Conservation (phyloP, 1,140 invertebrate species). For the Whitmania pigra region DNA sequence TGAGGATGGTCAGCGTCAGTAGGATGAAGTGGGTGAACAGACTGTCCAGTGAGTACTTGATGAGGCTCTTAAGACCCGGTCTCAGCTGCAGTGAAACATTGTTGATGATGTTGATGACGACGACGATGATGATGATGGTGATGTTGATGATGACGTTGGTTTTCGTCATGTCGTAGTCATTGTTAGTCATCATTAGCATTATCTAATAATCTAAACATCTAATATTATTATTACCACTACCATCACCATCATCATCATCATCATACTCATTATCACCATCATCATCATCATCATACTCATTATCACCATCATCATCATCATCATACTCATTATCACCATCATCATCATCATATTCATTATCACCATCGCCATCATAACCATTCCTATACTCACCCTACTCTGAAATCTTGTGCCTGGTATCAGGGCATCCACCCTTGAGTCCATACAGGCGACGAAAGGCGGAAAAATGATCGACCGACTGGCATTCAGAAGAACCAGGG, state of each 20-base stretch:
- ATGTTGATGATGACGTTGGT: too few species aligned
- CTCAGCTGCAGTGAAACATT: background rate
- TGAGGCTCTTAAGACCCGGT: background rate
- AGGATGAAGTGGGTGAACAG: slow-evolving; percentile 14
- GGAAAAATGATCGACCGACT: slow-evolving; percentile 16
- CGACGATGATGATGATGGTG: background rate
- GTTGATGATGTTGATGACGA: background rate
- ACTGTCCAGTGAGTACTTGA: background rate
- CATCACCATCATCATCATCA: too few species aligned
- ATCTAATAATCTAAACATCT: too few species aligned
- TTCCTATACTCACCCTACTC: background rate
- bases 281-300: too few species aligned
- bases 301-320: too few species aligned
- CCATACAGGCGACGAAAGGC: slow-evolving; percentile 7
- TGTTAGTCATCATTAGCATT: too few species aligned
- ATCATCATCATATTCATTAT: too few species aligned
- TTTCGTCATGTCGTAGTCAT: too few species aligned
- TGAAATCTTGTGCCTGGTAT: slow-evolving; percentile 8
- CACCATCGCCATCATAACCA: too few species aligned
- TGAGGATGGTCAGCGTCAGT: slow-evolving; percentile 14
- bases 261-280: too few species aligned
- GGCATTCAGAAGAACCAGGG: background rate
- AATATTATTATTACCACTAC: too few species aligned
- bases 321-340: too few species aligned
- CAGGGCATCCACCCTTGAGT: background rate